phyloP scores from a whole-genome alignment of 2,797 vertebrate species.

The Carapus acus region DNA sequence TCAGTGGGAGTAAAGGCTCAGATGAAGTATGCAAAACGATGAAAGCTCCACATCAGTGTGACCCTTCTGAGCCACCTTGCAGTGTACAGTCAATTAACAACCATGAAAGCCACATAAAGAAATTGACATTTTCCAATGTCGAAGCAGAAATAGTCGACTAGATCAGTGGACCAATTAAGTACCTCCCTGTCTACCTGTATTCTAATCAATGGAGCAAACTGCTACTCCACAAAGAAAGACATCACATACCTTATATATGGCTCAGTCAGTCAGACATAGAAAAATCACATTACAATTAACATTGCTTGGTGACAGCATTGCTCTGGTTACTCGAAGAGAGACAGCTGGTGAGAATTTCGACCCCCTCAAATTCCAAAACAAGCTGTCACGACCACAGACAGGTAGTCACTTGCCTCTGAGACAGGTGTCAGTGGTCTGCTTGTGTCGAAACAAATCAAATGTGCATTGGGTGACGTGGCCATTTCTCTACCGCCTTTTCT shows the following conservation, averaged over 20 bases:
- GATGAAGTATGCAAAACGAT: conserved; percentile 20
- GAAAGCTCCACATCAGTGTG: conserved; percentile 2
- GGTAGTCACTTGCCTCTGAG: conserved; percentile 29
- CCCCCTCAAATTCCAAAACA: conserved; percentile 29
- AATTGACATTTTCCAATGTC: too few relatives aligned
- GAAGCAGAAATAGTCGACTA: too few relatives aligned
- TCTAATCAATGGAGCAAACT: too few relatives aligned
- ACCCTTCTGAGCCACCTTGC: conserved; percentile 2
- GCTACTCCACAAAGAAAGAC: too few relatives aligned
- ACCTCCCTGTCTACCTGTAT: too few relatives aligned
- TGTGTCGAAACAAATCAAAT: conserved; percentile 10
- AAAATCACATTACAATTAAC: too few relatives aligned
- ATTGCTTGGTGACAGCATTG: conserved; percentile 19
- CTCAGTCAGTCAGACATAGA: too few relatives aligned
- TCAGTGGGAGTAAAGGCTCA: conserved; percentile 25
- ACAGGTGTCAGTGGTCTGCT: conserved; percentile 24
- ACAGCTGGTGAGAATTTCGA: conserved; percentile 12
- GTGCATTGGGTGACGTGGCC: conserved; percentile 1
- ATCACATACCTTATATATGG: too few relatives aligned
- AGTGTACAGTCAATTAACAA: conserved; percentile 5
- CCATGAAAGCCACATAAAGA: conserved; percentile 6
- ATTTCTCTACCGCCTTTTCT: conserved; percentile 13
- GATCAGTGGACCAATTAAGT: too few relatives aligned
- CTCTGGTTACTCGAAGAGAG: neutral
- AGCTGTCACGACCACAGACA: conserved; percentile 35